Evolutionary conservation across 2,113 vertebrate genomes (phyloP).

Genomic region (Meleagris gallopavo): DNA sequence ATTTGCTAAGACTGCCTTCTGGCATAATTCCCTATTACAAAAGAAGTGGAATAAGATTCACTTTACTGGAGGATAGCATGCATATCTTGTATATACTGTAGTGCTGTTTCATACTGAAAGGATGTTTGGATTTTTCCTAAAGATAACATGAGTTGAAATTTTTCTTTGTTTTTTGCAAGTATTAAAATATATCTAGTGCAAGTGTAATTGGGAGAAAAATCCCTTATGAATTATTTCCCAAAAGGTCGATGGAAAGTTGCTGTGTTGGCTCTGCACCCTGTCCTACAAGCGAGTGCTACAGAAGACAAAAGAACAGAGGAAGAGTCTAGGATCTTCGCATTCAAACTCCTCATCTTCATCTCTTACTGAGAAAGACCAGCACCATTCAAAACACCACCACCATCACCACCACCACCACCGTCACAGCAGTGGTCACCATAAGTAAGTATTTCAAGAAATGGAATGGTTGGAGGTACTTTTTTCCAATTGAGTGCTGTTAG

Average conservation of each 20-base stretch:
- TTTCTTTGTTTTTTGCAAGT: neutral
- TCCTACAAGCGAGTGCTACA: slow-evolving; percentile 97
- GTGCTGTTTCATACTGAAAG: neutral
- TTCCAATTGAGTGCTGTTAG: neutral
- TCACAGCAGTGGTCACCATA: slow-evolving; percentile 90
- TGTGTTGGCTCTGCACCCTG: slow-evolving; percentile 98
- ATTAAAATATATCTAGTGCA: neutral
- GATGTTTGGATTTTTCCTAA: neutral
- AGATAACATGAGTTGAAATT: neutral
- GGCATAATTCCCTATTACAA: neutral
- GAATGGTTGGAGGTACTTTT: neutral
- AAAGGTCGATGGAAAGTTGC: slow-evolving; percentile 96
- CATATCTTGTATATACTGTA: neutral
- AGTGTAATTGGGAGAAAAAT: neutral
- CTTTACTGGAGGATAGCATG: neutral
- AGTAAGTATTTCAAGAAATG: slow-evolving; percentile 78
- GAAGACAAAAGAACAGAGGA: slow-evolving; percentile 98
- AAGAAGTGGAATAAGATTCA: neutral
- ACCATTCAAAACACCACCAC: slow-evolving; percentile 91
- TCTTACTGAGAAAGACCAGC: slow-evolving; percentile 93
- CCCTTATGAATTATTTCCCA: slow-evolving; percentile 46
- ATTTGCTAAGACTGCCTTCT: neutral
- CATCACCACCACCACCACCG: slow-evolving; percentile 91
- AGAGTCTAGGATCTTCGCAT: slow-evolving; percentile 92
- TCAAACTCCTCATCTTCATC: slow-evolving; percentile 91